Base-by-base conservation (phyloP, 2,888 invertebrate genomes). In the Lathronympha strigana region DNA sequence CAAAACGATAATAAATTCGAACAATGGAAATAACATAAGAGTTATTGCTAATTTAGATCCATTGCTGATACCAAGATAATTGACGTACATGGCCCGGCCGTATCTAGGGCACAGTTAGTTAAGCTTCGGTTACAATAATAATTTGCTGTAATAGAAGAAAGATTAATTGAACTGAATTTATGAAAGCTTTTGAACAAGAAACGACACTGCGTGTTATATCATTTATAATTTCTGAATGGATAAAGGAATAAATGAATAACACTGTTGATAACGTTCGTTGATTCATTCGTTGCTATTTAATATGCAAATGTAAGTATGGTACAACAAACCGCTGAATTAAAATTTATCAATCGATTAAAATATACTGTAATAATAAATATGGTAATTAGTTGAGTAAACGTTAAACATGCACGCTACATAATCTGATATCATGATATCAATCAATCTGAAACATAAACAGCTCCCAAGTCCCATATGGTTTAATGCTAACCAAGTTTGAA, bases 371-470 rank as follows among this genome's bases (percentile, higher is more conserved):
- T n/a, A n/a, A n/a, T n/a, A 19, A 6, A 23, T 23, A 23, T 47
- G 11, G 5, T 45, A 17, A 11, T 33, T 33, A 33, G 0, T 2
- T 8, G 15, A n/a, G 5, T 23, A 47, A 13, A 4, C 4, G 4
- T 9, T 36, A 8, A 2, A 15, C 36, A 31, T 8, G 82, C 81
- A 82, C 82, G 74, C 63, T 84, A 80, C 78, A 73, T 74, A 73
- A 77, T 74, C 76, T 74, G 72, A 76, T 80, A 80, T 76, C 81
- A 78, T 74, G 72, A 76, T 80, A 80, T 76, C 81, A 78, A 87
- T 89, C 88, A 87, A 87, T 86, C 79, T 81, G 72, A 71, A 76
- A 83, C 77, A 81, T 83, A 86, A 88, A 84, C 86, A 83, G 80
- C 80, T 79, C 76, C 72, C 77, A 77, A 79, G 78, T 79, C 79